A percentile compares a stretch with the other conserved stretches of the same genome.
phyloP scores from a whole-genome alignment of 2,797 vertebrate genomes.

The Trachops cirrhosus region DNA sequence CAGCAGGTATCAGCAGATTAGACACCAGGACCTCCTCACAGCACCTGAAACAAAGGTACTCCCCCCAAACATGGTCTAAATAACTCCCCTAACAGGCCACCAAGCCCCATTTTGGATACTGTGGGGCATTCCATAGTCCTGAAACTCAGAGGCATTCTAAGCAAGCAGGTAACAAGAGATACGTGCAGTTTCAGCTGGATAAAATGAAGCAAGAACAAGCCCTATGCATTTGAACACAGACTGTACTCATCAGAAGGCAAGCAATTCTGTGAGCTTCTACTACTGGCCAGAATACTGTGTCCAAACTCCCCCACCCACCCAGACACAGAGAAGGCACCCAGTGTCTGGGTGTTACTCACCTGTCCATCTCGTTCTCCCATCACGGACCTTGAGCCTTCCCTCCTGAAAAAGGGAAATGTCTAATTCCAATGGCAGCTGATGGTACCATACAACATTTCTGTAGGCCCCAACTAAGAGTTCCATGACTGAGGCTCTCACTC shows the following conservation, averaged over 20 bases:
- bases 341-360: constrained; percentile 78
- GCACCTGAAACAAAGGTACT: not conserved
- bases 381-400: constrained; percentile 86
- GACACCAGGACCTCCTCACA: not conserved
- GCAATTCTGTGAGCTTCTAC: no score
- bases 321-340: not conserved
- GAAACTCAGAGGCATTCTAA: not conserved
- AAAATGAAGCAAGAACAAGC: not conserved
- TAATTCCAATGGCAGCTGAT: not conserved
- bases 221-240: not conserved
- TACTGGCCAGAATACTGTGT: not conserved
- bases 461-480: not conserved
- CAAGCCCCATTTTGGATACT: not conserved
- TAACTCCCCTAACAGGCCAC: accelerated
- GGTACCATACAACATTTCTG: not conserved
- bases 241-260: not conserved
- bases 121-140: not conserved
- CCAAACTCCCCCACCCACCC: accelerated
- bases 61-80: not conserved
- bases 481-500: not conserved
- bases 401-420: constrained; percentile 75
- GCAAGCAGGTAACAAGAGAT: no score
- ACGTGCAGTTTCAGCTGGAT: not conserved
- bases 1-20: not conserved
- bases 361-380: constrained; percentile 88